phyloP scores from a whole-genome alignment of 2,113 vertebrate species.

The Arenaria interpres region DNA sequence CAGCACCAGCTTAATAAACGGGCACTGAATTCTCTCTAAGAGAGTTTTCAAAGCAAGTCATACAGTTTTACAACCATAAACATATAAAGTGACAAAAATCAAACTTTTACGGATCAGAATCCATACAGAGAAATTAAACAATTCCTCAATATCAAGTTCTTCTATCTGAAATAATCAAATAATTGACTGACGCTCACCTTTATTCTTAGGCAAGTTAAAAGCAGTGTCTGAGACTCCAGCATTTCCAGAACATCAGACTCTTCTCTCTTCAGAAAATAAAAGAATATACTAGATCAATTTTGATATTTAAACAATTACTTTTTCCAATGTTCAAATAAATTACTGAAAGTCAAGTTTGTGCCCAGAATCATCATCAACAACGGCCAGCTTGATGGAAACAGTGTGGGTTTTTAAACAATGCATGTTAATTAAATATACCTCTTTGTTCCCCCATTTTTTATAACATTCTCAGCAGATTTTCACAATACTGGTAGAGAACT shows the following conservation, averaged over 20 bases:
- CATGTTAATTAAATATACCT: background rate
- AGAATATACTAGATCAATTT: background rate
- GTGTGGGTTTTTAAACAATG: background rate
- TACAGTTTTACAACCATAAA: background rate
- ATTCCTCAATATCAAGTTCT: background rate
- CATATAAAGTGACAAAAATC: background rate
- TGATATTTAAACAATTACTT: background rate
- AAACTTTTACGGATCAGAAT: background rate
- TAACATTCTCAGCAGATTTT: background rate
- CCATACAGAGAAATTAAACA: background rate
- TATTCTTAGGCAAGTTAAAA: slow-evolving; percentile 60
- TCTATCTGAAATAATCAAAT: background rate
- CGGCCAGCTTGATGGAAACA: background rate
- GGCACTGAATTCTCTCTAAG: background rate
- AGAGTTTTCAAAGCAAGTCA: background rate
- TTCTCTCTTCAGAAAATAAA: background rate
- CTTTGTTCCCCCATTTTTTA: background rate
- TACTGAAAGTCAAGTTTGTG: background rate
- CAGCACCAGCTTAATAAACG: background rate
- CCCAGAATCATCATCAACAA: background rate
- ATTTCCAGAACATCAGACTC: background rate
- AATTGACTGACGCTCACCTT: slow-evolving; percentile 49
- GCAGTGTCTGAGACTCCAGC: slow-evolving; percentile 67
- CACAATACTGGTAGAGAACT: background rate
- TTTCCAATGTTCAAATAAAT: background rate